These are phyloP conservation scores for Bombus sylvicola DNA, from an alignment of 1,140 invertebrate genomes.

Conservation along the genomic window DNA sequence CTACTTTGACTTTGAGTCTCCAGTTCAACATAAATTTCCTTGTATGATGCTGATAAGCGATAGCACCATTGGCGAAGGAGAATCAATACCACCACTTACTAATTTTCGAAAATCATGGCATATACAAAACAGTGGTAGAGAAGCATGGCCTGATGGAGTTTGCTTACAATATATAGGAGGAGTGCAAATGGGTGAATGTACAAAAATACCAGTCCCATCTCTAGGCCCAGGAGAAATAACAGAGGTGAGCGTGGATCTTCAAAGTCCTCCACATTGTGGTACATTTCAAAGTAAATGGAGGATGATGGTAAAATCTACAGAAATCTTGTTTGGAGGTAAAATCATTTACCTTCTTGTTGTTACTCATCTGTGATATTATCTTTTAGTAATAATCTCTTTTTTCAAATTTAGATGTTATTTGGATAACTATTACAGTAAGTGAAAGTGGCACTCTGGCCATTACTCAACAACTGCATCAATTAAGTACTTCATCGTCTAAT, in stretches of 20 bases:
- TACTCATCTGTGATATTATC: too few species aligned
- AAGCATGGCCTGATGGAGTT: conserved; percentile 91
- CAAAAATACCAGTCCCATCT: conserved; percentile 84
- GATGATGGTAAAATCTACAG: conserved; percentile 88
- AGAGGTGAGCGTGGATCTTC: conserved; percentile 88
- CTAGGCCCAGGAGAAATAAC: conserved; percentile 87
- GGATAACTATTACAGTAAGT: conserved; percentile 87
- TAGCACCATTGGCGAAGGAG: conserved; percentile 89
- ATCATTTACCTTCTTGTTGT: not conserved
- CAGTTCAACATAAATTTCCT: conserved; percentile 84
- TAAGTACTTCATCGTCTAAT: conserved; percentile 81
- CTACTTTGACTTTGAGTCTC: conserved; percentile 94
- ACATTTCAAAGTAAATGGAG: conserved; percentile 93
- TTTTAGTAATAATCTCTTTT: not conserved
- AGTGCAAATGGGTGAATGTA: conserved; percentile 84
- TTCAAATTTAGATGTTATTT: conserved; percentile 85
- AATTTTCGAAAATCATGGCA: conserved; percentile 92
- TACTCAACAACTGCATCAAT: conserved; percentile 87
- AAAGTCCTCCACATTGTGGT: conserved; percentile 87
- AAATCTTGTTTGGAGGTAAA: conserved; percentile 92
- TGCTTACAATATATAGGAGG: conserved; percentile 87
- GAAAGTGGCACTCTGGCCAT: conserved; percentile 87
- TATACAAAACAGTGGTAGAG: conserved; percentile 90
- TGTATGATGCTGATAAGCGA: conserved; percentile 92
- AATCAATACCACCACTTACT: conserved; percentile 89